A percentile compares a stretch with the other conserved stretches of the same genome.
These are phyloP conservation scores for Morpho achilles DNA, from an alignment of 2,888 invertebrate species.

Conservation along the genomic window DNA sequence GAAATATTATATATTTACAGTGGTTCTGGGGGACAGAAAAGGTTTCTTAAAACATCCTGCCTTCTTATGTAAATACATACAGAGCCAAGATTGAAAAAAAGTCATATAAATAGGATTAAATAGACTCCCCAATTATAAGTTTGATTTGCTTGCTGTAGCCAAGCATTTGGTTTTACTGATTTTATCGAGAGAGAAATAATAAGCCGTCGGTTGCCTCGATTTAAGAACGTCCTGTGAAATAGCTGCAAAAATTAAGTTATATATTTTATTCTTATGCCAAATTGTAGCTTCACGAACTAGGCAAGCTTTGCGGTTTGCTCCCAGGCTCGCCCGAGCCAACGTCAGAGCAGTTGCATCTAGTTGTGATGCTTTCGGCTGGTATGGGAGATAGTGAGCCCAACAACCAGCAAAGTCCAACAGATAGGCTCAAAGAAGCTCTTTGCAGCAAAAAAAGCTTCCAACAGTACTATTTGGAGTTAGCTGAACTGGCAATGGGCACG, in stretches of 20 bases:
- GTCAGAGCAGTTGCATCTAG: slow-evolving; percentile 93
- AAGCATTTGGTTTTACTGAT: no score
- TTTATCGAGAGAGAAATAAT: no score
- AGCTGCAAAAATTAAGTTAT: not conserved
- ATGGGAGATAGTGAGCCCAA: slow-evolving; percentile 87
- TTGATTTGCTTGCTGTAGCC: no score
- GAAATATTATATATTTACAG: no score
- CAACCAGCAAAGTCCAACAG: slow-evolving; percentile 82
- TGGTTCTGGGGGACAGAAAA: no score
- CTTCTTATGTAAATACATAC: no score
- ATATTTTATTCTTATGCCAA: not conserved
- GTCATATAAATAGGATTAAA: no score
- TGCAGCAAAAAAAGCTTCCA: slow-evolving; percentile 94
- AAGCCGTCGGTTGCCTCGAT: no score
- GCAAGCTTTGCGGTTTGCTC: slow-evolving; percentile 93
- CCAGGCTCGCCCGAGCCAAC: slow-evolving; percentile 88
- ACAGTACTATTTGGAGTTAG: slow-evolving; percentile 93
- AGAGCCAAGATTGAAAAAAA: no score
- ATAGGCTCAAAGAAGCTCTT: slow-evolving; percentile 92
- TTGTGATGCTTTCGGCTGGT: slow-evolving; percentile 93
- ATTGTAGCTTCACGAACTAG: slow-evolving; percentile 87
- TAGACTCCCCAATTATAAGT: no score
- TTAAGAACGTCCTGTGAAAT: no score
- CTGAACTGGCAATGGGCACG: slow-evolving; percentile 96
- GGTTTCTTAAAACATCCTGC: no score